Percentiles rank a stretch among this genome's conserved stretches.
phyloP scores from a whole-genome alignment of 2,797 vertebrate species.

The Botia almorhae region DNA sequence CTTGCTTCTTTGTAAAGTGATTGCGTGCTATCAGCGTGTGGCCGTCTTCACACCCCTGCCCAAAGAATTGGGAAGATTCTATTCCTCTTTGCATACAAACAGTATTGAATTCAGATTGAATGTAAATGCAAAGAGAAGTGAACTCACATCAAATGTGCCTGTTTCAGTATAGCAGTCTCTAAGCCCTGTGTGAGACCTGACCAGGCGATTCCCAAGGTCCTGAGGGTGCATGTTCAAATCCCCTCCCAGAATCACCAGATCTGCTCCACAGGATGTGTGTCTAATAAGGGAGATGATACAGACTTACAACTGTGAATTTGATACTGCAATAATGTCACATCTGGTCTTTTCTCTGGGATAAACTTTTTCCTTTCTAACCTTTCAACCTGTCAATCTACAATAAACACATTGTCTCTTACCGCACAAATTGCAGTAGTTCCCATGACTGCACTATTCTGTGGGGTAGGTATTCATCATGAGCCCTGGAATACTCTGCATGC shows the following conservation, averaged over 20 bases:
- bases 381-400: neutral
- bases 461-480: constrained; percentile 80
- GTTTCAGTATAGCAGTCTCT: constrained; percentile 77
- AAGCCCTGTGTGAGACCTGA: constrained; percentile 75
- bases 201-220: constrained; percentile 79
- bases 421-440: constrained; percentile 85
- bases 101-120: neutral
- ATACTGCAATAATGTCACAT: neutral
- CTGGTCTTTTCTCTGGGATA: neutral
- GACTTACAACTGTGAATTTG: neutral
- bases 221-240: constrained; percentile 84
- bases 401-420: constrained; percentile 70
- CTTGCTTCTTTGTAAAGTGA: constrained; percentile 75
- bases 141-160: constrained; percentile 73
- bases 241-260: constrained; percentile 79
- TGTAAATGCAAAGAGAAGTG: neutral
- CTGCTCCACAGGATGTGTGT: constrained; percentile 79
- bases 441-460: constrained; percentile 85
- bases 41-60: constrained; percentile 79
- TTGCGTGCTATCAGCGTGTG: constrained; percentile 80
- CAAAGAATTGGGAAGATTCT: neutral
- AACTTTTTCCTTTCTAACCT: neutral
- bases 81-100: neutral
- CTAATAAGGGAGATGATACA: constrained; percentile 58
- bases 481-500: constrained; percentile 82